phyloP scores from a whole-genome alignment of 2,888 invertebrate genomes.

The Kuschelorhynchus macadamiae region DNA sequence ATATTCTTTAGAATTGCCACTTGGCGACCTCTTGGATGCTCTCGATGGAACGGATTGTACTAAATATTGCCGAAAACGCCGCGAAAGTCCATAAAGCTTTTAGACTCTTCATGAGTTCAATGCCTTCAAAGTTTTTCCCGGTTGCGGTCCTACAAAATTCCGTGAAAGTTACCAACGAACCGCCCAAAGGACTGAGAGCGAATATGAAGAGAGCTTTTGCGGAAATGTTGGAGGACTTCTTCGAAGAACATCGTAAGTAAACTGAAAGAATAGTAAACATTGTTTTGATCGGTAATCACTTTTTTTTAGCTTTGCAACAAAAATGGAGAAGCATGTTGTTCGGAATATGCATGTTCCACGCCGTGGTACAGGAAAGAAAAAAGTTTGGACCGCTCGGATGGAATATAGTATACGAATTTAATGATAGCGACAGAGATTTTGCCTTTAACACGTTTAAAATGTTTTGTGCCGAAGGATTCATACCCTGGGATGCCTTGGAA shows the following conservation, averaged over 20 bases:
- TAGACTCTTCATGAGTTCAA: conserved; percentile 89
- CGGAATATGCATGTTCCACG: conserved; percentile 93
- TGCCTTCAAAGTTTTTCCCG: conserved; percentile 89
- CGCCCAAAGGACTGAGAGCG: conserved; percentile 91
- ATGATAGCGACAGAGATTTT: conserved; percentile 92
- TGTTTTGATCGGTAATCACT: background rate
- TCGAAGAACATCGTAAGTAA: conserved; percentile 83
- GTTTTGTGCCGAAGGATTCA: conserved; percentile 78
- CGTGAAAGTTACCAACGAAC: conserved; percentile 95
- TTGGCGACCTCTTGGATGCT: conserved; percentile 96
- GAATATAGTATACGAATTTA: conserved; percentile 95
- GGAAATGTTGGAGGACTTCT: conserved; percentile 84
- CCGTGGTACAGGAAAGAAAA: conserved; percentile 90
- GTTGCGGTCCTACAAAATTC: conserved; percentile 90
- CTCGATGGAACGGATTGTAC: conserved; percentile 83
- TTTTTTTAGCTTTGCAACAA: conserved; percentile 72
- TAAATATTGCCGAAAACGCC: conserved; percentile 78
- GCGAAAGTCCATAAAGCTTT: conserved; percentile 80
- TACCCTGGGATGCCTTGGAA: conserved; percentile 92
- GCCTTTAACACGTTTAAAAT: conserved; percentile 88
- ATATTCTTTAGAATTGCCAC: no score
- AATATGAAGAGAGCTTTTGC: conserved; percentile 88
- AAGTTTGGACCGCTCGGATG: conserved; percentile 94
- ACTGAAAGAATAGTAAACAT: no score
- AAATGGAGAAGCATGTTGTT: conserved; percentile 84